These are phyloP conservation scores for Tor tambroides DNA, from an alignment of 2,113 vertebrate species.

Conservation along the genomic window DNA sequence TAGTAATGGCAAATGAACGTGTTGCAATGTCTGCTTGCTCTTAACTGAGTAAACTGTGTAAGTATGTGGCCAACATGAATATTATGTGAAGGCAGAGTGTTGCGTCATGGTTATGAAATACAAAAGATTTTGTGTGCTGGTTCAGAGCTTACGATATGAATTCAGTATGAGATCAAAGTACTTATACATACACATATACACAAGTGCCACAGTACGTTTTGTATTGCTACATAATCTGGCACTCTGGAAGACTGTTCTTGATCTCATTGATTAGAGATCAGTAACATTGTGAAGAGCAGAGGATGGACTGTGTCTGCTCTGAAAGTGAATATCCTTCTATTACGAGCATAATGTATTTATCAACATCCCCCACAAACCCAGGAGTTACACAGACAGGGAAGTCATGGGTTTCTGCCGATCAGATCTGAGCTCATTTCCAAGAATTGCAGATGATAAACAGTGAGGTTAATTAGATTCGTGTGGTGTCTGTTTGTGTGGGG, in stretches of 20 bases:
- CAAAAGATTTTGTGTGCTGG: background rate
- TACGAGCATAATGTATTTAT: constrained; percentile 51
- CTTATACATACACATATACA: background rate
- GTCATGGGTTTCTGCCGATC: constrained; percentile 16
- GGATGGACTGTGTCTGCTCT: constrained; percentile 39
- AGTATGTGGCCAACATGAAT: background rate
- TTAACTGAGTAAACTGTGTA: background rate
- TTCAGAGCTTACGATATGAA: background rate
- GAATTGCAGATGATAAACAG: constrained; percentile 9
- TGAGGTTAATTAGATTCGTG: background rate
- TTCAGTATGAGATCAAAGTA: background rate
- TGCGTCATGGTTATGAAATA: background rate
- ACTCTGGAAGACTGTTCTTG: constrained; percentile 34
- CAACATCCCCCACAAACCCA: constrained; percentile 33
- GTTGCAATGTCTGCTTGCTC: background rate
- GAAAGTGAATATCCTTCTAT: constrained; percentile 57
- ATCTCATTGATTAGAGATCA: constrained; percentile 61
- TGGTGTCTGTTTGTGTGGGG: constrained; percentile 9
- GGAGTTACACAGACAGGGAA: constrained; percentile 39
- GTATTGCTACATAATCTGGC: constrained; percentile 28
- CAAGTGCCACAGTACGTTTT: background rate
- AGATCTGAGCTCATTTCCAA: constrained; percentile 39
- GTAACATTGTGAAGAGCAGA: constrained; percentile 45
- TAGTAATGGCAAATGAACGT: background rate
- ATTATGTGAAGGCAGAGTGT: background rate